Conservation (phyloP, 1,140 invertebrate species). For the Dendroctonus ponderosae region DNA sequence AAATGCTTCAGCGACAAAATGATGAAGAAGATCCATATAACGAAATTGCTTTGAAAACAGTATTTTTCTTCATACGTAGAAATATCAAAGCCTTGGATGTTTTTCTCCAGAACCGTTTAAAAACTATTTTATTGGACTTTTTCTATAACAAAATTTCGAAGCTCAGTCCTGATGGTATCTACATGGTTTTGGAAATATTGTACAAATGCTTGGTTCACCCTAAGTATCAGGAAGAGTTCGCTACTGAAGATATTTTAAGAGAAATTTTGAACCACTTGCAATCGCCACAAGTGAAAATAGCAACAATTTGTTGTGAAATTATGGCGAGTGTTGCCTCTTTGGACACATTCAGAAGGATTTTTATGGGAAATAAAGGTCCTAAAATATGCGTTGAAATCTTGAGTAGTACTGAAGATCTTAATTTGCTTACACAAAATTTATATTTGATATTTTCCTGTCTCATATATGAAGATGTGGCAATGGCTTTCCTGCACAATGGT, state of each 20-base stretch:
- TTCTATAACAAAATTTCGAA: conserved; percentile 27
- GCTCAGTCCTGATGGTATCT: conserved; percentile 24
- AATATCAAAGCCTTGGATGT: conserved; percentile 31
- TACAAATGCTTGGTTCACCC: conserved; percentile 35
- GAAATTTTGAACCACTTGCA: conserved; percentile 33
- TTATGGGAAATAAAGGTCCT: conserved; percentile 35
- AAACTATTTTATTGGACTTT: conserved; percentile 37
- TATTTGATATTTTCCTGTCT: conserved; percentile 39
- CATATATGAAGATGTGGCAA: conserved; percentile 36
- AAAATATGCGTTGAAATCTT: conserved; percentile 32
- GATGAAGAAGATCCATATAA: conserved; percentile 36
- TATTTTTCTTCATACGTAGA: conserved; percentile 34
- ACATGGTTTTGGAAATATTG: conserved; percentile 37
- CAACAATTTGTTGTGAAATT: conserved; percentile 36
- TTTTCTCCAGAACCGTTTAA: conserved; percentile 23
- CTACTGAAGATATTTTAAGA: conserved; percentile 29
- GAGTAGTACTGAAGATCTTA: conserved; percentile 25
- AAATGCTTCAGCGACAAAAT: conserved; percentile 30
- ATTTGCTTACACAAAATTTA: conserved; percentile 36
- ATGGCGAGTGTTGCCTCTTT: conserved; percentile 26
- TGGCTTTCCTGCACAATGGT: conserved; percentile 33
- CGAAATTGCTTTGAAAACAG: conserved; percentile 38
- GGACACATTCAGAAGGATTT: conserved; percentile 36
- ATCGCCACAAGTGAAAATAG: conserved; percentile 13
- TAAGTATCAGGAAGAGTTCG: conserved; percentile 28